Base-by-base conservation (phyloP, 2,113 vertebrate species). In the Vimba vimba region DNA sequence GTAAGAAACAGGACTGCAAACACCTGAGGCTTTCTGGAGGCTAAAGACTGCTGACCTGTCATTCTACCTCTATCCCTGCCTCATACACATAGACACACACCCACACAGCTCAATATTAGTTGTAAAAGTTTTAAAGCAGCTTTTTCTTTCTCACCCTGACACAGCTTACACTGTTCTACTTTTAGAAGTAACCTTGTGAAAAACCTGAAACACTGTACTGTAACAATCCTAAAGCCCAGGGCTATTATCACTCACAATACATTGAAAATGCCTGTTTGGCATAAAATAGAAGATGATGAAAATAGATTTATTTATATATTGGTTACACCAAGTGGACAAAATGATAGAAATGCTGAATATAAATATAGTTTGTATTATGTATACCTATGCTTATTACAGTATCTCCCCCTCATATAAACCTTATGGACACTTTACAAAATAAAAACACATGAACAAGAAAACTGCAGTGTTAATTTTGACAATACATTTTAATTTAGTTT, bases 21-120 rank as follows among this genome's bases (percentile, higher is more conserved):
- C 77, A 84, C 85, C 82, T 71, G 59, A 50, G 60, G 87, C 80
- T 79, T 86, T 43, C 85, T 74, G 19, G 75, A 80, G 74, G 87
- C 76, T 43, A 86, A 84, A 83, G 71, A 80, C 76, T 76, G 23
- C 82, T 80, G 75, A 84, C 52, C 80, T 62, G 59, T 80, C 88
- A 79, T 75, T 59, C 69, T 57, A 43, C 45, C 47, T 36, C 81
- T n/a, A 8, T 55, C 76, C 15, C 21, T 30, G 15, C 71, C 68
- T 79, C 66, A 85, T 57, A 86, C 74, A 86, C 43, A 87, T 15
- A 76, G 15, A 62, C 69, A 83, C 73, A 74, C 86, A 81, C 74
- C 76, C 75, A 85, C 86, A 80, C 75, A 30, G 80, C 64, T 82
- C 64, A 33, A 69, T 55, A 36, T 73, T 36, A 39, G 50, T 73